Base-by-base conservation (phyloP, 2,797 vertebrate genomes). In the Malacoctenus gilli region DNA sequence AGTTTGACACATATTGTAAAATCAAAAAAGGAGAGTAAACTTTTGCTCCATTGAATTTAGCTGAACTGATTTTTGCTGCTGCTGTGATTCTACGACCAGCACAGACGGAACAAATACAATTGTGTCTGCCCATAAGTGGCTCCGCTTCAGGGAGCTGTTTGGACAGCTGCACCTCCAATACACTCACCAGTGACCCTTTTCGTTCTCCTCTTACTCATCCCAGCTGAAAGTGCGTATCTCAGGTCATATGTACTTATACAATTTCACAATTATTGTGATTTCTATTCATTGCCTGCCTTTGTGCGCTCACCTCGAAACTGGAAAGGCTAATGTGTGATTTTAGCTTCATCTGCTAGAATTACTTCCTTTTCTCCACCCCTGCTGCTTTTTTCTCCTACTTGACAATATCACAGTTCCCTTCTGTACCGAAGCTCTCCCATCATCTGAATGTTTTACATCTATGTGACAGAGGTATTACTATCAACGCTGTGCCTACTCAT, bases 211-310 rank as follows among this genome's bases (percentile, higher is more conserved):
- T 54, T 58, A 43, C 58, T 72, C 56, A 56, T 55, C 28, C 14
- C 36, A 25, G 39, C 52, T 70, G 40, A 14, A 34, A 59, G 47
- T 52, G 10, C 30, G 62, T 42, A 57, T 61, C 46, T 67, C 48
- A 51, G 36, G 52, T 67, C 23, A 49, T 61, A 68, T 64, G 42
- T 73, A 48, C 63, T 77, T 76, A 83, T 34, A 51, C 77, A 84
- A 85, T 82, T 82, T 48, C 79, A 80, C 74, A 76, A 72, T 80
- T 54, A 69, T 57, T 57, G 47, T 53, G 51, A 48, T 70, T 77
- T 20, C 12, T 47, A 47, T 66, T 74, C 60, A 58, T 20, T 5
- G 37, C 31, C 50, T 54, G 30, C 53, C 62, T 64, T 38, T 57
- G 78, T 32, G 63, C 40, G 35, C 28, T 77, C 73, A 67, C 59